Conservation (phyloP, 2,797 vertebrate genomes). For the Acestrorhynchus altus region DNA sequence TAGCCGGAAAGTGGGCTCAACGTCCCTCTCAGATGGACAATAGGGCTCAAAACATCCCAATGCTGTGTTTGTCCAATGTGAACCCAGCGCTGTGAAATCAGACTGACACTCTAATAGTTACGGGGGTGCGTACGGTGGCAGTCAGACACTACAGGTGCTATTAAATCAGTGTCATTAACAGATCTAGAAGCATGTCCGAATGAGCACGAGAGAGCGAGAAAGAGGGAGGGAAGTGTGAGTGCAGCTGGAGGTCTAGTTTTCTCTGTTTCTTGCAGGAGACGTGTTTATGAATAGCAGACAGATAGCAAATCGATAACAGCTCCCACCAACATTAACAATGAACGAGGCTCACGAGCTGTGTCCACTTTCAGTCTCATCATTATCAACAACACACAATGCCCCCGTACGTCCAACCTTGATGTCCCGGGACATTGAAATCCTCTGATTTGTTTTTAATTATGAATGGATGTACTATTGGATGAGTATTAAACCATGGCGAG, state of each 20-base stretch:
- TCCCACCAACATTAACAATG: background rate
- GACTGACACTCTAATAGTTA: background rate
- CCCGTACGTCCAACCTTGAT: background rate
- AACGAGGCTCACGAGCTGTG: background rate
- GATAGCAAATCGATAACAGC: background rate
- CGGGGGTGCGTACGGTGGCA: background rate
- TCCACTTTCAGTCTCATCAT: background rate
- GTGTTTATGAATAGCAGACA: background rate
- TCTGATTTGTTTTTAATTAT: conserved; percentile 1
- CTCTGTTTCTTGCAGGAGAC: background rate
- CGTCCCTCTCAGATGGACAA: background rate
- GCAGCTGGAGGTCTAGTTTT: background rate
- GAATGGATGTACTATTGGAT: background rate
- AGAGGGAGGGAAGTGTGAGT: background rate
- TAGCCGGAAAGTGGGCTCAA: too few species aligned
- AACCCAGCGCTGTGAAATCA: background rate
- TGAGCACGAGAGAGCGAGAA: background rate
- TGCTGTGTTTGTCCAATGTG: background rate
- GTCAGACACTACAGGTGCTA: conserved; percentile 18
- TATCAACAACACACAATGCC: background rate
- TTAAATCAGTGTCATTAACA: conserved; percentile 49
- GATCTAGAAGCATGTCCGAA: background rate
- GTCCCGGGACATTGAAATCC: background rate
- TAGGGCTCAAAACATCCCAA: background rate
- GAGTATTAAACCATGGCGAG: conserved; percentile 3